phyloP scores from a whole-genome alignment of 2,113 vertebrate genomes.

The Picathartes gymnocephalus region DNA sequence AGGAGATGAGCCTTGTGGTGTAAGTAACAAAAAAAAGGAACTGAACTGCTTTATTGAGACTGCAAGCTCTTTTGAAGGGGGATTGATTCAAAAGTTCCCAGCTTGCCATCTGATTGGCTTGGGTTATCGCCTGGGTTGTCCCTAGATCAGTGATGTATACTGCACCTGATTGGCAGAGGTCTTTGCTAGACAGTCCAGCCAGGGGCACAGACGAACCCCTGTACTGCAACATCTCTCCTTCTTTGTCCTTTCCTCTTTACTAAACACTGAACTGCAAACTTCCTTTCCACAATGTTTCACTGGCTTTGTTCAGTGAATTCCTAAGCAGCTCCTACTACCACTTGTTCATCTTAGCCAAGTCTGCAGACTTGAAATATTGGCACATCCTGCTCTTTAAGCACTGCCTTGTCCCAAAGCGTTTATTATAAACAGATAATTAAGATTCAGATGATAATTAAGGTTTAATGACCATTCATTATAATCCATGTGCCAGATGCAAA shows the following conservation, averaged over 20 bases:
- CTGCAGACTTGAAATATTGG: neutral
- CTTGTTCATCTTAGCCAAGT: neutral
- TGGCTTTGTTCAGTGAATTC: neutral
- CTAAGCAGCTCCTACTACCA: neutral
- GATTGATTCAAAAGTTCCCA: too few relatives aligned
- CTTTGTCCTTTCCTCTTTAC: neutral
- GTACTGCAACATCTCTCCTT: too few relatives aligned
- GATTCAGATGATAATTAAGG: constrained; percentile 22
- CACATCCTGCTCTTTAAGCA: neutral
- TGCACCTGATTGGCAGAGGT: too few relatives aligned
- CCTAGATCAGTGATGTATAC: too few relatives aligned
- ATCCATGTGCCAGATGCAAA: constrained; percentile 17
- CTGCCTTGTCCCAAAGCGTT: neutral
- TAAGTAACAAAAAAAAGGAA: too few relatives aligned
- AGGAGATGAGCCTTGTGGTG: too few relatives aligned
- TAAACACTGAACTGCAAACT: neutral
- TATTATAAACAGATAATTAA: constrained; percentile 45
- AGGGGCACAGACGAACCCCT: too few relatives aligned
- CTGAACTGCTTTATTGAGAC: too few relatives aligned
- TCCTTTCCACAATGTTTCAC: neutral
- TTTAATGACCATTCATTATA: constrained; percentile 47
- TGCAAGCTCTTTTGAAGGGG: too few relatives aligned
- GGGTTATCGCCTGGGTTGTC: too few relatives aligned
- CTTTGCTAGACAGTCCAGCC: too few relatives aligned
- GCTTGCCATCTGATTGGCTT: too few relatives aligned